Evolutionary conservation across 2,888 invertebrate species (phyloP), one percentile per base, ranked within the genome.

Genomic region (Pteria penguin): DNA sequence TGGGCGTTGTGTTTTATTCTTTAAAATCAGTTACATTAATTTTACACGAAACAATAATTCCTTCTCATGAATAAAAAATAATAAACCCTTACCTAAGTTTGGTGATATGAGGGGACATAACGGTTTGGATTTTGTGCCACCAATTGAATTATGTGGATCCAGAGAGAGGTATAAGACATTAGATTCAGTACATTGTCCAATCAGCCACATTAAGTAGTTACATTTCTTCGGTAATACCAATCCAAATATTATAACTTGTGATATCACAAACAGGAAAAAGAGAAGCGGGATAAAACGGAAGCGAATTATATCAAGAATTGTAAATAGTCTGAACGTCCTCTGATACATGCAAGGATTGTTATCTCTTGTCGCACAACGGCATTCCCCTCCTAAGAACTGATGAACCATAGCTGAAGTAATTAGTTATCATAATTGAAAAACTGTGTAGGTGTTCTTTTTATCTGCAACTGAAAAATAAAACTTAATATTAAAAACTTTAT

Each of bases 241-340:
- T 1, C 57, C 68, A 68, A 68, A 31, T 2, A 68, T n/a, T 24
- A 68, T 24, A 8, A 68, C 11, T 57, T 68, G 68, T 14, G 68
- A 52, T 1, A 58, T 11, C 11, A 57, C 68, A 24, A 68, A 68
- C 18, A 33, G 31, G 3, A 57, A 8, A 18, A 45, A 45, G 8
- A 45, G 45, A 14, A 45, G 18, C 8, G 45, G 45, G 18, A 45
- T 45, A 18, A 14, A 45, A 18, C 45, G 45, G 18, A 45, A 45
- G 8, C 45, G 45, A 45, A 45, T 14, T 8, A 18, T 18, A 14
- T 45, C 45, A 45, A 45, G 11, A 45, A 45, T 18, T 45, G 18
- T 8, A 14, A 14, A 14, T 18, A 45, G 45, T 45, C 45, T 18
- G 45, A 45, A 45, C 18, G 45, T 45, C 45, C 45, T 45, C 45